These are phyloP conservation scores for Drosophila nikananu DNA, from an alignment of 1,140 invertebrate species.

Conservation along the genomic window DNA sequence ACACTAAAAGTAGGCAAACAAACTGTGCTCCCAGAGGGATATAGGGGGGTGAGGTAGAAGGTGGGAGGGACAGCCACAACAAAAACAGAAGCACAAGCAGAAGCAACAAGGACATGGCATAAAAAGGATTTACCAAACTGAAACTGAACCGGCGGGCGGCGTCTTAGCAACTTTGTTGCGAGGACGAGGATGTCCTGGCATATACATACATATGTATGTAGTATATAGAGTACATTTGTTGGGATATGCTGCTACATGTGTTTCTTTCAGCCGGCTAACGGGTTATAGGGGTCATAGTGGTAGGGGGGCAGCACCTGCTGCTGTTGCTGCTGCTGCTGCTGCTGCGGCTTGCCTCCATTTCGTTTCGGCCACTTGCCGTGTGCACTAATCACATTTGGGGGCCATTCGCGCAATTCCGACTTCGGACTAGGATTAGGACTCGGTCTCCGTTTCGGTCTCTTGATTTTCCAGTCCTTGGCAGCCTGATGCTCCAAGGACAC, in stretches of 20 bases:
- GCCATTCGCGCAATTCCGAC: constrained; percentile 42
- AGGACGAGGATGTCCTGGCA: background rate
- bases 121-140: constrained; percentile 59
- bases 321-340: constrained; percentile 4
- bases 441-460: background rate
- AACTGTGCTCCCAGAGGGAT: constrained; percentile 16
- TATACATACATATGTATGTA: too few relatives aligned
- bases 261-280: constrained; percentile 14
- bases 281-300: background rate
- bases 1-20: constrained; percentile 79
- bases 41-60: too few relatives aligned
- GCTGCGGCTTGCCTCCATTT: constrained; percentile 5
- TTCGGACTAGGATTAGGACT: constrained; percentile 1
- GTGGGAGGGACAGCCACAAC: constrained; percentile 18
- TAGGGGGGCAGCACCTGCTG: constrained; percentile 18
- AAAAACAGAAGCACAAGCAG: constrained; percentile 16
- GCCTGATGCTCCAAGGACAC: background rate
- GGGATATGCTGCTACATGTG: constrained; percentile 44
- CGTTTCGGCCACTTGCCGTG: constrained; percentile 46
- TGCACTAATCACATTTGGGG: constrained; percentile 57
- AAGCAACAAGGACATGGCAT: constrained; percentile 51
- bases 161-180: constrained; percentile 59
- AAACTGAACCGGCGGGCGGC: constrained; percentile 46
- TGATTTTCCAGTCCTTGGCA: background rate
- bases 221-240: constrained; percentile 25